Evolutionary conservation across 2,797 vertebrate species (phyloP).

Genomic region (Falco columbarius): DNA sequence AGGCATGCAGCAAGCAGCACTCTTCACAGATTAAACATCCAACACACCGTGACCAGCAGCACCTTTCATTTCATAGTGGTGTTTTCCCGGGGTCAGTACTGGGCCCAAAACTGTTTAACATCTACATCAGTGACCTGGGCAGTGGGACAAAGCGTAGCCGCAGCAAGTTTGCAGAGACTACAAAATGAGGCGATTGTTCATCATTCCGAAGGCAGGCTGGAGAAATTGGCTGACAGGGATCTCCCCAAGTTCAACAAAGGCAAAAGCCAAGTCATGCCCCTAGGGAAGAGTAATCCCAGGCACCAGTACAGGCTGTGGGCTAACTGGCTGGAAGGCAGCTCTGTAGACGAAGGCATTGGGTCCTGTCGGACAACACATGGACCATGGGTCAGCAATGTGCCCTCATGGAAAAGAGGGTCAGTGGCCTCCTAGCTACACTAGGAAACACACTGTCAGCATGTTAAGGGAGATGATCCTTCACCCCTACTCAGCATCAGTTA

Average conservation of each 20-base stretch:
- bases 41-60: not conserved
- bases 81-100: not conserved
- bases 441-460: too few relatives aligned
- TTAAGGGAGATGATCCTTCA: too few relatives aligned
- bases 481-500: too few relatives aligned
- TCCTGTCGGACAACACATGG: not conserved
- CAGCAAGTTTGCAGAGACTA: not conserved
- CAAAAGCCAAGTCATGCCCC: not conserved
- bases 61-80: not conserved
- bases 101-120: not conserved
- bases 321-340: not conserved
- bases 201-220: not conserved
- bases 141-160: not conserved
- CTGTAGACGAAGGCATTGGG: not conserved
- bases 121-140: not conserved
- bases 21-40: not conserved
- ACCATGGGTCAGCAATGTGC: too few relatives aligned
- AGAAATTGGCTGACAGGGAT: not conserved
- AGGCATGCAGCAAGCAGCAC: fast-evolving
- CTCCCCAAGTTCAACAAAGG: not conserved
- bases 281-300: not conserved
- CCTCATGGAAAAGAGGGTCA: too few relatives aligned
- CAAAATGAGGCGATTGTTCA: not conserved
- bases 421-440: too few relatives aligned
- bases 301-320: not conserved